phyloP scores from a whole-genome alignment of 1,140 invertebrate species.

The Ceratosolen solmsi region DNA sequence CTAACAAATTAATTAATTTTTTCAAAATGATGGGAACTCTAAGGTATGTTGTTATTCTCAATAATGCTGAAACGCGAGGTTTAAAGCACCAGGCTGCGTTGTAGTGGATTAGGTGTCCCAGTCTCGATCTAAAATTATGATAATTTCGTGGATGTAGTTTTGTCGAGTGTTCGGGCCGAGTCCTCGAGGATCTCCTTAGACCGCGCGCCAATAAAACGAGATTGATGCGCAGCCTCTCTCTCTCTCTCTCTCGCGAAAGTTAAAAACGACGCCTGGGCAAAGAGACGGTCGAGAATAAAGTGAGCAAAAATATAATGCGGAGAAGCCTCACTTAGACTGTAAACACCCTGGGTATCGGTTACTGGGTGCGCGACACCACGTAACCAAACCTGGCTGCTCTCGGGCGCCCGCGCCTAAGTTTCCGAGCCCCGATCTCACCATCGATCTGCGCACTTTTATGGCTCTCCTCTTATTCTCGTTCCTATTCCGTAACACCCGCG shows the following conservation, averaged over 20 bases:
- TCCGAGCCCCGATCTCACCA: neutral
- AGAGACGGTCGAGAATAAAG: neutral
- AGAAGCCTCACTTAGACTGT: slow-evolving; percentile 30
- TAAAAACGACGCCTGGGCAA: too few species aligned
- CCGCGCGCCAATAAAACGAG: too few species aligned
- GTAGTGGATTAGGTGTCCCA: too few species aligned
- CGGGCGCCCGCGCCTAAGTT: slow-evolving; percentile 21
- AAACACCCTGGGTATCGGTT: slow-evolving; percentile 53
- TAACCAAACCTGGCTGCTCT: slow-evolving; percentile 54
- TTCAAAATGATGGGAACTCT: neutral
- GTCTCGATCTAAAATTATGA: too few species aligned
- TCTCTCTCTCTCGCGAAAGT: too few species aligned
- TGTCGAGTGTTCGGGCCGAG: too few species aligned
- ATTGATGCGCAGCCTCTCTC: too few species aligned
- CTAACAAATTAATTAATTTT: neutral
- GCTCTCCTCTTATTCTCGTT: neutral
- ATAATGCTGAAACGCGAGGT: too few species aligned
- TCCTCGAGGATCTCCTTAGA: too few species aligned
- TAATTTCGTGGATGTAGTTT: too few species aligned
- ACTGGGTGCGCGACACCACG: slow-evolving; percentile 39
- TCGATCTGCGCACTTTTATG: slow-evolving; percentile 44
- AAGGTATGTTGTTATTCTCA: neutral
- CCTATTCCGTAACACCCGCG: too few species aligned
- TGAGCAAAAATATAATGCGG: neutral
- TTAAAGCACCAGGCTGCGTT: too few species aligned